Conservation (phyloP, 2,113 vertebrate genomes). For the Ovis canadensis region DNA sequence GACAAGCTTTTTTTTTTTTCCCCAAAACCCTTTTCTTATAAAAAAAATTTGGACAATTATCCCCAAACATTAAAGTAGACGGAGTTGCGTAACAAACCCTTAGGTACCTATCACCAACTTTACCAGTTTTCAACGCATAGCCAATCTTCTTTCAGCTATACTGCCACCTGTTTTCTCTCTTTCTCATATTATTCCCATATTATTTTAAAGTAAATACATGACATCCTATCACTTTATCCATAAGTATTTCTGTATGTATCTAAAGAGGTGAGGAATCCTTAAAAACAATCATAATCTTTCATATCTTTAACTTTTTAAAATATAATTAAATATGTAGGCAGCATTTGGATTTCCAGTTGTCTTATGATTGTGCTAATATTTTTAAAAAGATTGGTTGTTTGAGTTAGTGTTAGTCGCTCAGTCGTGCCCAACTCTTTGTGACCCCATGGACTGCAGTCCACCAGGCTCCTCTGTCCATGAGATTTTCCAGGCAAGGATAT, state of each 20-base stretch:
- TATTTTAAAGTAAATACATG: not conserved
- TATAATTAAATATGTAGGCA: not conserved
- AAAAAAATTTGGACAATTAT: not conserved
- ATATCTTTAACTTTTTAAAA: not conserved
- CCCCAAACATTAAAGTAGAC: not conserved
- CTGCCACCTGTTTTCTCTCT: not conserved
- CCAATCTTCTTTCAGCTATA: not conserved
- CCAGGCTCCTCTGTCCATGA: too few species aligned
- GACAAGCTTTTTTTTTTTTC: not conserved
- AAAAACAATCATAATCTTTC: not conserved
- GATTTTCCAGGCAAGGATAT: too few species aligned
- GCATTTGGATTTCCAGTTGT: not conserved
- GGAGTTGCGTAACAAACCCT: not conserved
- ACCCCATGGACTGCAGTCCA: too few species aligned
- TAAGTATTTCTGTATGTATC: not conserved
- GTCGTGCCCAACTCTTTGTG: too few species aligned
- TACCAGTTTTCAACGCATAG: not conserved
- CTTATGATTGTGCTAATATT: not conserved
- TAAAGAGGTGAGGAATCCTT: not conserved
- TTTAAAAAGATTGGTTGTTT: not conserved
- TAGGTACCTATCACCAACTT: not conserved
- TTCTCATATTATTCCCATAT: not conserved
- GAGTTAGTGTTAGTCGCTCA: not conserved
- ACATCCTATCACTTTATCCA: not conserved
- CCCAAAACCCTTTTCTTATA: not conserved